phyloP scores from a whole-genome alignment of 2,113 vertebrate species.

The Lontra canadensis region DNA sequence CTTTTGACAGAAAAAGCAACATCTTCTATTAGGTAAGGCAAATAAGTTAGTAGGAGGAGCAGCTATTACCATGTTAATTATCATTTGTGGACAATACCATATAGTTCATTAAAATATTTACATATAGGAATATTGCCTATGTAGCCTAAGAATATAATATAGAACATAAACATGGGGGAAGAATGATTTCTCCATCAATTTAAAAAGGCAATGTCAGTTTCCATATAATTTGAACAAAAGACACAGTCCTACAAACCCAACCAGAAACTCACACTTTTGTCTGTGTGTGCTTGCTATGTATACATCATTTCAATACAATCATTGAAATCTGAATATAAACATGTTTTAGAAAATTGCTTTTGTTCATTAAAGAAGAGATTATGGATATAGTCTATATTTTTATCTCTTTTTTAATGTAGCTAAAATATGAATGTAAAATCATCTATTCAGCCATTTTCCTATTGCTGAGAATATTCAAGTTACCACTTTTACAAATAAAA shows the following conservation, averaged over 20 bases:
- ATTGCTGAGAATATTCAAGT: background rate
- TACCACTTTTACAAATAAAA: background rate
- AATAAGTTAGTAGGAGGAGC: background rate
- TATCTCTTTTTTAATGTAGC: background rate
- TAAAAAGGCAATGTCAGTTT: background rate
- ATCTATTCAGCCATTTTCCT: background rate
- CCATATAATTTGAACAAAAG: background rate
- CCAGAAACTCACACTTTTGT: background rate
- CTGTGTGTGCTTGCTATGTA: background rate
- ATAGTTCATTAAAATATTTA: background rate
- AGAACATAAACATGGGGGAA: fast-evolving
- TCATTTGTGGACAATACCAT: background rate
- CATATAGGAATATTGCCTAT: background rate
- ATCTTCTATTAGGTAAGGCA: background rate
- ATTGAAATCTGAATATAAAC: background rate
- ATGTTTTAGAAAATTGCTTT: background rate
- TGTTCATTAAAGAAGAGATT: background rate
- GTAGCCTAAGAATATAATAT: background rate
- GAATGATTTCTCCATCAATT: background rate
- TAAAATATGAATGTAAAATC: background rate
- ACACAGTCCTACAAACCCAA: background rate
- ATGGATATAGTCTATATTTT: background rate
- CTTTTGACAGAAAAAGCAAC: background rate
- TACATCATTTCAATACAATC: background rate
- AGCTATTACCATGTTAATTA: background rate